phyloP scores from a whole-genome alignment of 2,113 vertebrate genomes.

The Oryctolagus cuniculus region DNA sequence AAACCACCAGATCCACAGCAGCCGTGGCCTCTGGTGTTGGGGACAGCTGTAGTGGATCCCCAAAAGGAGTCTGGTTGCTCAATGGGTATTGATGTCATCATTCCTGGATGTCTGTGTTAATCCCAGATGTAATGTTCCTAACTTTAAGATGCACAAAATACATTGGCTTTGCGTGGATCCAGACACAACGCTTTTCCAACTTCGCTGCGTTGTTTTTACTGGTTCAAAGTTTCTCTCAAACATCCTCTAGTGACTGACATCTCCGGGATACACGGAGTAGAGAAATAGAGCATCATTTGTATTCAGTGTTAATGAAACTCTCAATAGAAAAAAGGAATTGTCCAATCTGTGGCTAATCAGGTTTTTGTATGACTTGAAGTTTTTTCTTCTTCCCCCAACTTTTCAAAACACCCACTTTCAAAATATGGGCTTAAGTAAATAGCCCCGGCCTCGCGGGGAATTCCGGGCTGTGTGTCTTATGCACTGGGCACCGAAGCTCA shows the following conservation, averaged over 20 bases:
- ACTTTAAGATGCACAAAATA: constrained; percentile 45
- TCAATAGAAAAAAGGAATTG: not conserved
- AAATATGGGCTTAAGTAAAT: constrained; percentile 5
- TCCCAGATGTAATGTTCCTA: not conserved
- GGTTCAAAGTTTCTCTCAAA: constrained; percentile 28
- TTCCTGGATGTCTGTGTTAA: not conserved
- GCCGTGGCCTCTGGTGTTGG: not conserved
- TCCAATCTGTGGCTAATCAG: not conserved
- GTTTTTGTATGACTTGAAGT: constrained; percentile 27
- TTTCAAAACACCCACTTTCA: not conserved
- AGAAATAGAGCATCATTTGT: not conserved
- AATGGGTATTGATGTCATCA: not conserved
- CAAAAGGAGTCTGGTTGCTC: not conserved
- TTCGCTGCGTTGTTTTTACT: not conserved
- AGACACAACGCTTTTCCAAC: not conserved
- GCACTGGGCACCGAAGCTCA: not conserved
- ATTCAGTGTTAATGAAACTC: constrained; percentile 22
- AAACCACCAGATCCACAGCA: not conserved
- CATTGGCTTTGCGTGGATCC: not conserved
- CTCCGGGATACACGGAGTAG: not conserved
- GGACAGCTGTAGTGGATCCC: not conserved
- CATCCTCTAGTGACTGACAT: not conserved
- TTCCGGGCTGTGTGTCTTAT: constrained; percentile 46
- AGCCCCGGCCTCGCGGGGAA: not conserved
- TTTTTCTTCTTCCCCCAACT: not conserved